Base-by-base conservation (phyloP, 37 sponge, comb jelly and placozoan genomes). In the Beroe forskalii region DNA sequence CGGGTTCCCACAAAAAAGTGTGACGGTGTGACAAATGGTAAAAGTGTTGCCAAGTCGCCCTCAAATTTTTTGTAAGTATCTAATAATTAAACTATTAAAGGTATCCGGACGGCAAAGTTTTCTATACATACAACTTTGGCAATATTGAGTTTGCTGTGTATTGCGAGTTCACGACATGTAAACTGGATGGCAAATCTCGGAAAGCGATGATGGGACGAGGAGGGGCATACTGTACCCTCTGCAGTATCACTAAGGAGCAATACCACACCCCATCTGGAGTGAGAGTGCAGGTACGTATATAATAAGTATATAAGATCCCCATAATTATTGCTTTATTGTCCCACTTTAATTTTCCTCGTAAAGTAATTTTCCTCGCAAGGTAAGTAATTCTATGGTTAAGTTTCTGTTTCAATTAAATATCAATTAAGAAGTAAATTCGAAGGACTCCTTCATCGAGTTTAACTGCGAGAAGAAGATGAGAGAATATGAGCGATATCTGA, bases 241-340 rank as follows among this genome's bases (percentile, higher is more conserved):
- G 72, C 38, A 35, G 72, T 9, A 69, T 33, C 72, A 69, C 72
- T 2, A 69, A 19, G 32, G 72, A 69, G 19, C 37, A 32, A 2
- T 69, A 69, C 72, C 72, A 69, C 72, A 69, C 72, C 19, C 38
- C 72, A 69, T 1, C 72, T 35, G 72, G 72, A 36, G 72, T 69
- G 9, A 31, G 72, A 9, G 35, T 31, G 12, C 33, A 69, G 38
- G 72, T 69, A 63, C 66, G 55, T 17, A 48, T 48, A 48, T 48
- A 48, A 48, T 48, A 17, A 48, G 6, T 12, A 48, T 17, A 17
- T 48, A 48, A 17, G 12, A 12, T 17, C 55, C 55, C 55, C 12
- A 48, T 48, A 48, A 6, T 48, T 48, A 48, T 48, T 17, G 12
- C 12, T 48, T 48, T 48, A 12, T 12, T 48, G n/a, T n/a, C n/a